A percentile compares a stretch with the other conserved stretches of the same genome.
Conservation (phyloP, 1,140 invertebrate species). For the Drosophila funebris region DNA sequence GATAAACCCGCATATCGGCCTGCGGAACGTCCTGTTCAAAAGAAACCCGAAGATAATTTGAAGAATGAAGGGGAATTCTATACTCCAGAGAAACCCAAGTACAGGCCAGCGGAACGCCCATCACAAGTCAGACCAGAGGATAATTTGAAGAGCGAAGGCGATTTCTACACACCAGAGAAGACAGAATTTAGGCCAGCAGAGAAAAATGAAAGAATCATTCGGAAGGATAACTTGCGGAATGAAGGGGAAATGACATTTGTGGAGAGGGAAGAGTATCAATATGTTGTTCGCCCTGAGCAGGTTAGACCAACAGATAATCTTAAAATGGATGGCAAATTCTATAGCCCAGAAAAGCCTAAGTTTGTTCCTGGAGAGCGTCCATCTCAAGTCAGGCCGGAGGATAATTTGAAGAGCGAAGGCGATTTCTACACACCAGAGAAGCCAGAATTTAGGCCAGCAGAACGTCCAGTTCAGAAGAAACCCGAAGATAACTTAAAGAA, state of each 20-base stretch:
- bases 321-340: conserved; percentile 86
- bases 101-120: conserved; percentile 85
- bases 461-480: conserved; percentile 75
- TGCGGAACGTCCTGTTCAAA: not conserved
- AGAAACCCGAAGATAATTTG: not conserved
- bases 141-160: conserved; percentile 86
- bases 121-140: conserved; percentile 86
- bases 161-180: conserved; percentile 85
- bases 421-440: conserved; percentile 85
- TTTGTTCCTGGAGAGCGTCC: conserved; percentile 54
- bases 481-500: conserved; percentile 85
- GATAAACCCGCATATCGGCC: not conserved
- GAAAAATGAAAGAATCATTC: conserved; percentile 85
- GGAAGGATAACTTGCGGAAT: conserved; percentile 86
- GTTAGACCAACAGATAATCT: conserved; percentile 86
- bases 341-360: conserved; percentile 71
- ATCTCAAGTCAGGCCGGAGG: conserved; percentile 84
- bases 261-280: conserved; percentile 80
- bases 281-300: conserved; percentile 85
- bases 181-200: conserved; percentile 84
- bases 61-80: conserved; percentile 83
- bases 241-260: conserved; percentile 84
- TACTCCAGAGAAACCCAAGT: conserved; percentile 85
- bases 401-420: conserved; percentile 86
- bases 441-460: conserved; percentile 84